A percentile compares a stretch with the other conserved stretches of the same genome.
Evolutionary conservation across 2,888 invertebrate species (phyloP).

Genomic region (Mellilla xanthometata): DNA sequence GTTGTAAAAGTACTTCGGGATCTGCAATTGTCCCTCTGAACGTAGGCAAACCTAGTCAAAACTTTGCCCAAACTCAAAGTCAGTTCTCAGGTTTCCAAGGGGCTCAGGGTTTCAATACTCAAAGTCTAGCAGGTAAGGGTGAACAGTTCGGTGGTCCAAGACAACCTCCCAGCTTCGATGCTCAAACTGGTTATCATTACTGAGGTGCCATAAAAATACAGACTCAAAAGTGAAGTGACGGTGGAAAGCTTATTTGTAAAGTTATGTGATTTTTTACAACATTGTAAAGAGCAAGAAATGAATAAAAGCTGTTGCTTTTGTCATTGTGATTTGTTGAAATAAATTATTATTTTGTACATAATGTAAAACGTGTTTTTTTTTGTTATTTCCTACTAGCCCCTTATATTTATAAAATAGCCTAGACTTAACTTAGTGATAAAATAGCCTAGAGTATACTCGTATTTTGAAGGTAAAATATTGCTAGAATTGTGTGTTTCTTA

Average conservation of each 20-base stretch:
- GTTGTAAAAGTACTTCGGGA: constrained; percentile 20
- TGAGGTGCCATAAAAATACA: constrained; percentile 43
- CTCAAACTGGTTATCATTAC: constrained; percentile 67
- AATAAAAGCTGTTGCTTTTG: constrained; percentile 1
- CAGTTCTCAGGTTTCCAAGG: constrained; percentile 31
- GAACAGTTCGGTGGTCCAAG: constrained; percentile 61
- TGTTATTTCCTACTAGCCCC: too few relatives aligned
- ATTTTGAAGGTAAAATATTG: too few relatives aligned
- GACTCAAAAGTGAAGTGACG: constrained; percentile 2
- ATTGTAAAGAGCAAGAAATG: constrained; percentile 10
- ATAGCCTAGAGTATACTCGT: too few relatives aligned
- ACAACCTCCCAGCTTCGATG: constrained; percentile 62
- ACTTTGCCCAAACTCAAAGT: constrained; percentile 19
- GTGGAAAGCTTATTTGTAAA: neutral
- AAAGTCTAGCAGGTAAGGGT: constrained; percentile 44
- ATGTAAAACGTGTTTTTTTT: neutral
- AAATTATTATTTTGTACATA: constrained; percentile 29
- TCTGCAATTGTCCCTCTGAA: constrained; percentile 19
- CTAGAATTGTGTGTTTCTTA: too few relatives aligned
- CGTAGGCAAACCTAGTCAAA: constrained; percentile 23
- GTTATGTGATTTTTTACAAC: constrained; percentile 6
- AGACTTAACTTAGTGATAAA: too few relatives aligned
- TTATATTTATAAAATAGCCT: too few relatives aligned
- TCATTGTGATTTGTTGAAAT: constrained; percentile 22
- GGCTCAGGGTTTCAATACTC: constrained; percentile 30